Percentiles rank a stretch among this genome's conserved stretches.
Conservation (phyloP, 2,888 invertebrate genomes). For the Leuctra nigra region DNA sequence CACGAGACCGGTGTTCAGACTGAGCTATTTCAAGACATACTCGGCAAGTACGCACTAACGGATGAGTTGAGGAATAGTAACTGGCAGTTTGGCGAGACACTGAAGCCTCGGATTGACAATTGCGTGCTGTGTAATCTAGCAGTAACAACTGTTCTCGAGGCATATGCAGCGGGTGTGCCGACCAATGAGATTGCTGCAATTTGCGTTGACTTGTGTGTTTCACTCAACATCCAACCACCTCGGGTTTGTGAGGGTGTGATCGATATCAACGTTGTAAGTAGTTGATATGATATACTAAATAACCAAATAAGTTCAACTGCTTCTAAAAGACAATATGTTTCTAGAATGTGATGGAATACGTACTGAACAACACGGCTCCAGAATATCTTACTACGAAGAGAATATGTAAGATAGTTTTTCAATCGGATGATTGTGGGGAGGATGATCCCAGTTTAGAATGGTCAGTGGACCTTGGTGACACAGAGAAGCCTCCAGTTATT, state of each 20-base stretch:
- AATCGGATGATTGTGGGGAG: constrained; percentile 43
- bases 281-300: too few species aligned
- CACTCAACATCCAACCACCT: constrained; percentile 49
- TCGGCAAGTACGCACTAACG: neutral
- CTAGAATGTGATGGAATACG: constrained; percentile 2
- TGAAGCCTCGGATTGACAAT: neutral
- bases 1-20: neutral
- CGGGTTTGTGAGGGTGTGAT: constrained; percentile 57
- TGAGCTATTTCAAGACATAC: neutral
- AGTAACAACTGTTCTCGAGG: constrained; percentile 32
- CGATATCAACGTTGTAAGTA: constrained; percentile 52
- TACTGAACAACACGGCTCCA: constrained; percentile 36
- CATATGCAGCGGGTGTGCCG: constrained; percentile 45
- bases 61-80: neutral
- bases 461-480: too few species aligned
- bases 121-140: constrained; percentile 44
- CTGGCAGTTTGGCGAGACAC: neutral
- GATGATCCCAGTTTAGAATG: too few species aligned
- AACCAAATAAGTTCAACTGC: too few species aligned
- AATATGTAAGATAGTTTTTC: constrained; percentile 51
- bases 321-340: too few species aligned
- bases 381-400: constrained; percentile 45
- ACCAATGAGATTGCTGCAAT: constrained; percentile 42
- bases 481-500: too few species aligned
- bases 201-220: constrained; percentile 47